A percentile compares a stretch with the other conserved stretches of the same genome.
These are phyloP conservation scores for Sinonovacula constricta DNA, from an alignment of 1,140 invertebrate genomes.

Conservation along the genomic window DNA sequence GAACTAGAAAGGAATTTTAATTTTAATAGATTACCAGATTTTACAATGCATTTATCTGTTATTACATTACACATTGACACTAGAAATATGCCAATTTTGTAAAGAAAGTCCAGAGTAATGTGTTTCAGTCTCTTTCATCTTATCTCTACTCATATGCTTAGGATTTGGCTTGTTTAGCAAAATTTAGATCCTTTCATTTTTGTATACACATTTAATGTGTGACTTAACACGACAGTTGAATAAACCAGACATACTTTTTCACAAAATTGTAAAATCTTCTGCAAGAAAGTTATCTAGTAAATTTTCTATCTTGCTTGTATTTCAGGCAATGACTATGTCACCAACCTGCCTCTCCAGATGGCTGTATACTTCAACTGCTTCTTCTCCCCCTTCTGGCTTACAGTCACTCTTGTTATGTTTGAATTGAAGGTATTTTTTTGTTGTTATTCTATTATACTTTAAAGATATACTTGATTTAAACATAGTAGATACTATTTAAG, in stretches of 20 bases:
- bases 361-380: conserved; percentile 89
- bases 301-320: conserved; percentile 53
- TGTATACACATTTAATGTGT: conserved; percentile 1
- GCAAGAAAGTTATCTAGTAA: neutral
- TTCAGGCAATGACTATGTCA: conserved; percentile 79
- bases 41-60: no score
- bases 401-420: conserved; percentile 83
- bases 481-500: no score
- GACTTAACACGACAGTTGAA: neutral
- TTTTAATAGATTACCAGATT: no score
- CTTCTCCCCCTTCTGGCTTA: conserved; percentile 86
- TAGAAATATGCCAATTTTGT: no score
- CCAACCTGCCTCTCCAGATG: conserved; percentile 90
- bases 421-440: conserved; percentile 81
- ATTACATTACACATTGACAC: no score
- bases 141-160: neutral
- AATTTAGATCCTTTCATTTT: neutral
- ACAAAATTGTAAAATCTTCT: neutral
- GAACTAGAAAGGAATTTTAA: no score
- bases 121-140: no score
- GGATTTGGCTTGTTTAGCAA: neutral
- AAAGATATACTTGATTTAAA: no score
- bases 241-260: neutral
- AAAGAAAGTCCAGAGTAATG: no score
- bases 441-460: no score